phyloP scores from a whole-genome alignment of 2,797 vertebrate genomes.

The Florisuga fusca region DNA sequence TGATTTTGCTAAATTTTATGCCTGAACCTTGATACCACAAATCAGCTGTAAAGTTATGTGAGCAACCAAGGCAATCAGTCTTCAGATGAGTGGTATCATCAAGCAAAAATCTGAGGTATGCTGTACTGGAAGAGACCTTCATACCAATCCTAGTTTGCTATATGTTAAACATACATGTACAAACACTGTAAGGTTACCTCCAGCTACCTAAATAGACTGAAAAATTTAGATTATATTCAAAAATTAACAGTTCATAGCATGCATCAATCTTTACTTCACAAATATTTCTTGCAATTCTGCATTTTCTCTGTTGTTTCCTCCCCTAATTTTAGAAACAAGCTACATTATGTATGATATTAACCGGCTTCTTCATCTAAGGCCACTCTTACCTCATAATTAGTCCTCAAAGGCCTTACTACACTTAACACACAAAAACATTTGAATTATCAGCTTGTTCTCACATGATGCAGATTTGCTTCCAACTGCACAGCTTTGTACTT shows the following conservation, averaged over 20 bases:
- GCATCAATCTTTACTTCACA: not conserved
- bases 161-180: not conserved
- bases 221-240: not conserved
- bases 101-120: conserved; percentile 14
- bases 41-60: not conserved
- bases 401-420: not conserved
- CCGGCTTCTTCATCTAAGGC: not conserved
- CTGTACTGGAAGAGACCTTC: conserved; percentile 7
- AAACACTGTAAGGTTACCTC: conserved; percentile 16
- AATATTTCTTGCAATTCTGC: not conserved
- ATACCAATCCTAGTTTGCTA: not conserved
- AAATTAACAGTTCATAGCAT: not conserved
- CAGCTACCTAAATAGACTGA: not conserved
- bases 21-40: not conserved
- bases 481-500: not conserved
- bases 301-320: not conserved
- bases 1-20: not conserved
- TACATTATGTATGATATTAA: not conserved
- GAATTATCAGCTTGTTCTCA: conserved; percentile 2
- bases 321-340: not conserved
- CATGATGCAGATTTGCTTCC: not conserved
- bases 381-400: not conserved
- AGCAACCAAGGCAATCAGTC: not conserved
- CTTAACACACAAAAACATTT: not conserved
- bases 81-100: not conserved